Evolutionary conservation across 2,113 vertebrate species (phyloP), one percentile per base, ranked within the genome.

Genomic region (Tylochromis polylepis): DNA sequence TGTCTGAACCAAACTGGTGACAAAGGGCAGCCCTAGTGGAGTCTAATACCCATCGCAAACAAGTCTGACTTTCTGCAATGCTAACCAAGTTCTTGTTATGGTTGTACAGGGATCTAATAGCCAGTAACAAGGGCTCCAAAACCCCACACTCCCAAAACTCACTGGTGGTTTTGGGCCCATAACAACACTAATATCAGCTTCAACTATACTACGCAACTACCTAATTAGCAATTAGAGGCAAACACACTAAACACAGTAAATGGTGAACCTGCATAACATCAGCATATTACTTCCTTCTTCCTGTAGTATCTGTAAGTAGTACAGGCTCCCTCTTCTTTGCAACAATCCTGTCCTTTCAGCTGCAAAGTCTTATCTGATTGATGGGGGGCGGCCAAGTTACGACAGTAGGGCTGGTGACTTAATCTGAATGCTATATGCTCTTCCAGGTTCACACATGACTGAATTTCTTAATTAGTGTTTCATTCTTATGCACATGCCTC

Each of bases 381-480:
- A 85, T 53, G 49, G 41, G 81, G 75, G 79, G 60, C 3, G 29
- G 36, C 53, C 87, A 92, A 87, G 91, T 87, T 86, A 59, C 31
- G 1, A 14, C 51, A 43, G 41, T 20, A 72, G 10, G 15, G 38
- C 57, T 49, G 29, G 70, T 29, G 82, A 83, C 86, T 90, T 90
- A 87, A 92, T 92, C 90, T 84, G 70, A 85, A 93, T 89, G 83
- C 90, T 85, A 34, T 51, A 53, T 60, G 88, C 90, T 87, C 78
- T 83, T 79, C 70, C 24, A 38, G 1, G 79, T 92, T 92, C 62
- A 95, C 91, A 91, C 88, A 91, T 88, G 90, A 92, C 84, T 91
- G 84, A 24, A 86, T 90, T 89, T 93, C 85, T 89, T 93, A 93
- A 94, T 93, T 93, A 93, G 87, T 80, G 85, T 79, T 83, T 94